phyloP scores from a whole-genome alignment of 2,888 invertebrate species.

The Graphium colonna region DNA sequence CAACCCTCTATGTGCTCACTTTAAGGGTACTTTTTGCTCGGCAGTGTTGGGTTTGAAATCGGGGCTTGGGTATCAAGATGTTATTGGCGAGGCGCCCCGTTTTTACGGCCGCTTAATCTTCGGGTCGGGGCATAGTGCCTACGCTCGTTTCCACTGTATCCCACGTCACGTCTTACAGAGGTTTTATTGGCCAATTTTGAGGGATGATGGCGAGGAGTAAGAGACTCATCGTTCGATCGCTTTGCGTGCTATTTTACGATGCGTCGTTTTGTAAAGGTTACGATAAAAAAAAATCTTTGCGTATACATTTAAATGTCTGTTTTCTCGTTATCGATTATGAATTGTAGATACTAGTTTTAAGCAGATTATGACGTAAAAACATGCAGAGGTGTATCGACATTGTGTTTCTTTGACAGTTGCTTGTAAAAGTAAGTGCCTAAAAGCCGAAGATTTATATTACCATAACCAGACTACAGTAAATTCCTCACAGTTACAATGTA shows the following conservation, averaged over 20 bases:
- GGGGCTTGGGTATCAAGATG: slow-evolving; percentile 58
- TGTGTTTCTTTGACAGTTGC: too few relatives aligned
- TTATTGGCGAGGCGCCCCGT: slow-evolving; percentile 64
- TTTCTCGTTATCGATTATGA: too few relatives aligned
- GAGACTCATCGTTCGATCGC: not conserved
- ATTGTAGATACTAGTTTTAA: too few relatives aligned
- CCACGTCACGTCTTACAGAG: slow-evolving; percentile 1
- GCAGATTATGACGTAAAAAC: too few relatives aligned
- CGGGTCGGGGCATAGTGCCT: slow-evolving; percentile 44
- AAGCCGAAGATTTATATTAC: too few relatives aligned
- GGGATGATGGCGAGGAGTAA: not conserved
- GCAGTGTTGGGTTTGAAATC: slow-evolving; percentile 35
- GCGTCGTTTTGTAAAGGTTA: not conserved
- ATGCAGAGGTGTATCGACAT: too few relatives aligned
- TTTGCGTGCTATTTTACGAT: not conserved
- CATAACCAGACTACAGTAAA: too few relatives aligned
- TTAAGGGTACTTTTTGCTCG: slow-evolving; percentile 25
- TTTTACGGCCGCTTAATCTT: slow-evolving; percentile 76
- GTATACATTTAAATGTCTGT: not conserved
- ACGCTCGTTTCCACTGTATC: slow-evolving; percentile 36
- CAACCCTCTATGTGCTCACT: slow-evolving; percentile 22
- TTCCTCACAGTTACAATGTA: too few relatives aligned
- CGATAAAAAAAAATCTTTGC: not conserved
- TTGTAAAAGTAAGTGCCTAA: too few relatives aligned
- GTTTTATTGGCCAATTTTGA: slow-evolving; percentile 10